Evolutionary conservation across 2,888 invertebrate genomes (phyloP).

Genomic region (Heliconius hortense): DNA sequence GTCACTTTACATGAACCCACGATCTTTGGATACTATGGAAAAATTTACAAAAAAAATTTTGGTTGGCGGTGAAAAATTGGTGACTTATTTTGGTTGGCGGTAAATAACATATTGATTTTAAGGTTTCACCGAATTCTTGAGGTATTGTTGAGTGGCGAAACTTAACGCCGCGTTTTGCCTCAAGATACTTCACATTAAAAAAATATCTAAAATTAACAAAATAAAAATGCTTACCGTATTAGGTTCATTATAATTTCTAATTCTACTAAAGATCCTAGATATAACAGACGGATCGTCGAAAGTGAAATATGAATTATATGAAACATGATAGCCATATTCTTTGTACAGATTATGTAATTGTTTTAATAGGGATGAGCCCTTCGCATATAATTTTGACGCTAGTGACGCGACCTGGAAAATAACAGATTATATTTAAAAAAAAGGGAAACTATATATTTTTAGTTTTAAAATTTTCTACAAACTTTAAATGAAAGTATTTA

Average conservation of each 20-base stretch:
- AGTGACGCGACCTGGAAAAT: constrained; percentile 64
- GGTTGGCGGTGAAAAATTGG: too few relatives aligned
- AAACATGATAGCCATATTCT: constrained; percentile 94
- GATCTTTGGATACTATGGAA: constrained; percentile 86
- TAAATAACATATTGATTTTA: too few relatives aligned
- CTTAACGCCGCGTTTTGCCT: too few relatives aligned
- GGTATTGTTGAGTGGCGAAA: too few relatives aligned
- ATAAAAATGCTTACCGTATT: constrained; percentile 79
- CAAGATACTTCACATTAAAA: too few relatives aligned
- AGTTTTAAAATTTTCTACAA: too few relatives aligned
- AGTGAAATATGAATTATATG: constrained; percentile 93
- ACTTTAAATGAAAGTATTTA: too few relatives aligned
- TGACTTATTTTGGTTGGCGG: too few relatives aligned
- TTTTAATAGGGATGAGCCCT: constrained; percentile 79
- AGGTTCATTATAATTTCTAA: constrained; percentile 87
- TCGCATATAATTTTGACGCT: constrained; percentile 83
- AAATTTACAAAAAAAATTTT: background rate
- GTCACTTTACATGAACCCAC: constrained; percentile 84
- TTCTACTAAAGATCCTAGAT: constrained; percentile 88
- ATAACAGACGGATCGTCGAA: constrained; percentile 89
- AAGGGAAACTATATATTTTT: background rate
- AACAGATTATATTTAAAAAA: background rate
- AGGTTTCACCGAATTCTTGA: too few relatives aligned
- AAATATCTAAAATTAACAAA: background rate
- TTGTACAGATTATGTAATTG: constrained; percentile 90